phyloP scores from a whole-genome alignment of 92 coral and sea anemone species.

The Epizoanthus scotinus region DNA sequence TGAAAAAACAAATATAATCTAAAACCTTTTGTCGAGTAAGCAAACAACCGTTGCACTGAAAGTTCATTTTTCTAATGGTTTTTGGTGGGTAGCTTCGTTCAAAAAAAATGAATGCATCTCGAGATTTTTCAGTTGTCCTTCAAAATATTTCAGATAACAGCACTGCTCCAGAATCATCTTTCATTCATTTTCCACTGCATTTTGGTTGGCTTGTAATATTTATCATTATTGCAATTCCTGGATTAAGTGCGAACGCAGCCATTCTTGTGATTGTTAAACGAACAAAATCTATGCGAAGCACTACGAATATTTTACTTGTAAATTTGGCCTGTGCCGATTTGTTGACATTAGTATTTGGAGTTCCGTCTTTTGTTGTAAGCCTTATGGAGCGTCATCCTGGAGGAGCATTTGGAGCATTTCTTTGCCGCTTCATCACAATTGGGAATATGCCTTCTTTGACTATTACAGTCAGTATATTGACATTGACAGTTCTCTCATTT shows the following conservation, averaged over 20 bases:
- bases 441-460: conserved; percentile 52
- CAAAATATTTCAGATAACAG: not conserved
- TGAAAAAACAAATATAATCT: no score
- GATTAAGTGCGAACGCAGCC: not conserved
- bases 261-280: conserved; percentile 24
- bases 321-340: conserved; percentile 31
- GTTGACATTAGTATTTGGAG: conserved; percentile 16
- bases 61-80: not conserved
- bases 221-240: not conserved
- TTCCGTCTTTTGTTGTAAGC: conserved; percentile 19
- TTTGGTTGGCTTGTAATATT: conserved; percentile 9
- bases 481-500: conserved; percentile 45
- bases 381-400: conserved; percentile 19
- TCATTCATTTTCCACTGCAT: not conserved
- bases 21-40: no score
- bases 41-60: not conserved
- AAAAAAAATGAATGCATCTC: not conserved
- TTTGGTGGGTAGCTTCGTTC: not conserved
- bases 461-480: conserved; percentile 50
- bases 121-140: not conserved
- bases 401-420: conserved; percentile 25
- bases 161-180: not conserved
- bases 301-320: conserved; percentile 25
- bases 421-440: conserved; percentile 48
- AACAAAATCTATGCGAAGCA: conserved; percentile 26